A percentile compares a stretch with the other conserved stretches of the same genome.
Evolutionary conservation across 2,113 vertebrate species (phyloP).

Genomic region (Manacus vitellinus): DNA sequence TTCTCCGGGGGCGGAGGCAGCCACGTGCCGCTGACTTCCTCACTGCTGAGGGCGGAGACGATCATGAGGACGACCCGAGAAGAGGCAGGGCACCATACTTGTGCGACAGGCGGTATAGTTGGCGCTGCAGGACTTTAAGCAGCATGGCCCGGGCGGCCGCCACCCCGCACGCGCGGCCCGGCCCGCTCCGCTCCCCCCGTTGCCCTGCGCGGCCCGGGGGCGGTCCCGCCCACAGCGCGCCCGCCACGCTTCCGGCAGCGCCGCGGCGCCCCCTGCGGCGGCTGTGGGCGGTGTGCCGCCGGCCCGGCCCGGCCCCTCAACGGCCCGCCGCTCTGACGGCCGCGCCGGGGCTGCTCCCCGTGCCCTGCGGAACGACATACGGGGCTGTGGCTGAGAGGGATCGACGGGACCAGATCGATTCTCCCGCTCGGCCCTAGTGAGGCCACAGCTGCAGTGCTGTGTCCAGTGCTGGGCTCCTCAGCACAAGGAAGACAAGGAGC

Average conservation of each 20-base stretch:
- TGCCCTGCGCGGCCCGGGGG: too few relatives aligned
- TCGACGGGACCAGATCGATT: too few relatives aligned
- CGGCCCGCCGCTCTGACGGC: not conserved
- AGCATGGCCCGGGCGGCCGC: conserved; percentile 80
- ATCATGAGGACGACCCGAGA: conserved; percentile 98
- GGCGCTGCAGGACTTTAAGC: conserved; percentile 93
- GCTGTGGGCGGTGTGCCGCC: not conserved
- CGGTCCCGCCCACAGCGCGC: too few relatives aligned
- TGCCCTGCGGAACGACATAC: too few relatives aligned
- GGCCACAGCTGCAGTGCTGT: not conserved
- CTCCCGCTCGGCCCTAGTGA: not conserved
- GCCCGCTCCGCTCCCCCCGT: not conserved
- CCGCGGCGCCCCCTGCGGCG: too few relatives aligned
- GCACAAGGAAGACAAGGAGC: not conserved
- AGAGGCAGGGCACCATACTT: conserved; percentile 94
- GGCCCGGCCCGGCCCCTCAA: not conserved
- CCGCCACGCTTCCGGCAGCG: too few relatives aligned
- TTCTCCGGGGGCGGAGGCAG: too few relatives aligned
- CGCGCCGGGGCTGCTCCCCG: too few relatives aligned
- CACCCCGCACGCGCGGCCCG: not conserved
- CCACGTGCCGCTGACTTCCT: too few relatives aligned
- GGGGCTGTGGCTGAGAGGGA: too few relatives aligned
- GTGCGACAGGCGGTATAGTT: conserved; percentile 96
- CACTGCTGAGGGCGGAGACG: conserved; percentile 92
- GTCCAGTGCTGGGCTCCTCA: not conserved